Evolutionary conservation across 2,888 invertebrate genomes (phyloP).

Genomic region (Orthonevra nobilis): DNA sequence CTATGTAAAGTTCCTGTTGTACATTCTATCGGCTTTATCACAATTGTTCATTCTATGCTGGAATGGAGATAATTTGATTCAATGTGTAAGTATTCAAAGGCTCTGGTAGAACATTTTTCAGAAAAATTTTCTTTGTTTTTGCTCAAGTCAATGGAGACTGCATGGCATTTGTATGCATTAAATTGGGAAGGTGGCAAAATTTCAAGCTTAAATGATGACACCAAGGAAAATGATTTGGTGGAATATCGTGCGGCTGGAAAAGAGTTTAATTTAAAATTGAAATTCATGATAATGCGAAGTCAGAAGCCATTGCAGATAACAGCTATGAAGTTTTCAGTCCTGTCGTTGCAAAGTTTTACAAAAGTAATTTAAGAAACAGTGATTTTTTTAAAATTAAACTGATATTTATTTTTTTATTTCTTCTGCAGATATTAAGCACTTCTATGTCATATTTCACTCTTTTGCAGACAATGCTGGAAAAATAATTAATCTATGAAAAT

Average conservation of each 20-base stretch:
- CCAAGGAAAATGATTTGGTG: neutral
- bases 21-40: conserved; percentile 77
- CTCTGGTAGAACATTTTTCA: neutral
- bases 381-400: no score
- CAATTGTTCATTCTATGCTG: conserved; percentile 78
- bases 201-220: neutral
- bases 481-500: conserved; percentile 43
- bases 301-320: conserved; percentile 77
- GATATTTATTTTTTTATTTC: neutral
- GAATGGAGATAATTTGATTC: conserved; percentile 79
- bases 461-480: conserved; percentile 74
- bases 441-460: conserved; percentile 79
- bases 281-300: conserved; percentile 77
- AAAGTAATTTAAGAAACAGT: conserved; percentile 72
- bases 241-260: conserved; percentile 71
- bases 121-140: no score
- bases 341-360: conserved; percentile 78
- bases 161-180: conserved; percentile 75
- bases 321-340: conserved; percentile 78
- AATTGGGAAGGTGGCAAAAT: conserved; percentile 75
- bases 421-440: conserved; percentile 77
- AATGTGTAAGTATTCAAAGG: conserved; percentile 73
- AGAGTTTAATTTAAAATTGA: conserved; percentile 73
- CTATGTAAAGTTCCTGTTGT: conserved; percentile 77
- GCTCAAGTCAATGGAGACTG: conserved; percentile 75